phyloP scores from a whole-genome alignment of 2,888 invertebrate genomes.

The Arrhopalites spinosus region DNA sequence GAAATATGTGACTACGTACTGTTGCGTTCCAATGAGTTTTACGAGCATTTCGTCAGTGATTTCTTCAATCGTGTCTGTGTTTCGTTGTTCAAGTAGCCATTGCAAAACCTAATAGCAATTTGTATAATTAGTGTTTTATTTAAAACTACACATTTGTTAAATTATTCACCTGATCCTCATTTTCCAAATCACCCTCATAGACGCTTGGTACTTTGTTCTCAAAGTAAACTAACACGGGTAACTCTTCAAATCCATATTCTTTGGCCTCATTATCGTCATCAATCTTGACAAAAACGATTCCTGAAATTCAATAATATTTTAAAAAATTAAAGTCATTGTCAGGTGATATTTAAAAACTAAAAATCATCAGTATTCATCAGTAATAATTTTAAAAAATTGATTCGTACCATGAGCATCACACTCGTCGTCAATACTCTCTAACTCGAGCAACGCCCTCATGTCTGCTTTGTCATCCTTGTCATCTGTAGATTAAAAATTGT shows the following conservation, averaged over 20 bases:
- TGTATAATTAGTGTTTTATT: not conserved
- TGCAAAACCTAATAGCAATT: conserved; percentile 70
- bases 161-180: conserved; percentile 83
- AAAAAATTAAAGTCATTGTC: too few relatives aligned
- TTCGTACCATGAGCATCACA: conserved; percentile 76
- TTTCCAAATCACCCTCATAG: conserved; percentile 70
- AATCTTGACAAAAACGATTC: conserved; percentile 86
- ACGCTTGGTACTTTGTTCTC: conserved; percentile 62
- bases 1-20: conserved; percentile 85
- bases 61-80: conserved; percentile 89
- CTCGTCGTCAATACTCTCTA: conserved; percentile 92
- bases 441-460: conserved; percentile 78
- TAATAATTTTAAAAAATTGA: too few relatives aligned
- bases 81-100: conserved; percentile 86
- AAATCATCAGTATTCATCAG: too few relatives aligned
- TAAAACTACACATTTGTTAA: not conserved
- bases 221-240: conserved; percentile 80
- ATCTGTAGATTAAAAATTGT: conserved; percentile 66
- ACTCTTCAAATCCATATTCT: conserved; percentile 80
- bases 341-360: too few relatives aligned
- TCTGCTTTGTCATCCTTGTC: conserved; percentile 90
- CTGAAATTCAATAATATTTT: too few relatives aligned
- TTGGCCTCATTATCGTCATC: conserved; percentile 82
- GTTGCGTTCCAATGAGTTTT: conserved; percentile 77
- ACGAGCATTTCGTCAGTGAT: conserved; percentile 94